Evolutionary conservation across 2,888 invertebrate genomes (phyloP).

Genomic region (Caenorhabditis angaria): DNA sequence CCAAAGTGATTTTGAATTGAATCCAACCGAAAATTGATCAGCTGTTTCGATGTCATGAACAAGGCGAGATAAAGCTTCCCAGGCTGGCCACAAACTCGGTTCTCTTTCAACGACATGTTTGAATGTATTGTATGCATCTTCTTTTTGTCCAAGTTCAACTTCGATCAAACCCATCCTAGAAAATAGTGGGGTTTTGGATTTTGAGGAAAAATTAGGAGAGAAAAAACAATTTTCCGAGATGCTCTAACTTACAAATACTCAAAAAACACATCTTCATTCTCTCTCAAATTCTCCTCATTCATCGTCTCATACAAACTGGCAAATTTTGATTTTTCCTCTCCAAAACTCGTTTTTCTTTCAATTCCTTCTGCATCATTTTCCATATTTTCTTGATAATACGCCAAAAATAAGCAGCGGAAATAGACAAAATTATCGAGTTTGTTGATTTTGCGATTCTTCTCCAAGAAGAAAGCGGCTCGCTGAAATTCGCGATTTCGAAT

Average conservation of each 20-base stretch:
- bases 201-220: neutral
- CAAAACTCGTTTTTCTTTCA: conserved; percentile 44
- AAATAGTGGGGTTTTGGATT: no score
- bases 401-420: conserved; percentile 72
- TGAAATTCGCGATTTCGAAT: conserved; percentile 52
- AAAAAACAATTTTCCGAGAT: no score
- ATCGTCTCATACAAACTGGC: conserved; percentile 20
- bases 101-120: conserved; percentile 44
- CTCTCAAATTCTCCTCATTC: conserved; percentile 35
- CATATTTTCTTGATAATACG: conserved; percentile 41
- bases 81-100: conserved; percentile 85
- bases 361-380: conserved; percentile 57
- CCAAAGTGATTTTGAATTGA: conserved; percentile 29
- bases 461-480: conserved; percentile 77
- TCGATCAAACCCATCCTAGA: conserved; percentile 38
- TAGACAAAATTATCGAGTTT: conserved; percentile 83
- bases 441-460: conserved; percentile 40
- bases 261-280: conserved; percentile 29
- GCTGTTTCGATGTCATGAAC: conserved; percentile 74
- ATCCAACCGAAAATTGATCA: conserved; percentile 12
- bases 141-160: conserved; percentile 33
- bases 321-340: conserved; percentile 17
- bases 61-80: conserved; percentile 88
- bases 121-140: conserved; percentile 30
- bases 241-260: conserved; percentile 27